A percentile compares a stretch with the other conserved stretches of the same genome.
phyloP scores from a whole-genome alignment of 2,797 vertebrate genomes.

The Thaleichthys pacificus region DNA sequence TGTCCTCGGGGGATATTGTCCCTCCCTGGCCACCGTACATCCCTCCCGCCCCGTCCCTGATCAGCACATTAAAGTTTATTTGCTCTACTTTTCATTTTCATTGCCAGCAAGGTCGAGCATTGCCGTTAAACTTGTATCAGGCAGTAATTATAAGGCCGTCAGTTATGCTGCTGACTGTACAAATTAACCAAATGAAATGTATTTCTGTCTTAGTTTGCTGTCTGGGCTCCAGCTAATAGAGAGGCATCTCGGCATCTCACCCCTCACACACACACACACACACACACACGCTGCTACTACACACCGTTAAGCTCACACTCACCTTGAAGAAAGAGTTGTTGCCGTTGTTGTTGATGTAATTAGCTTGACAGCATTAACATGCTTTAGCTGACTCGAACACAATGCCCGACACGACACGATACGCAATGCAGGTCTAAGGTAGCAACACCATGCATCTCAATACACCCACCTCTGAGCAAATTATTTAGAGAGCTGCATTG shows the following conservation, averaged over 20 bases:
- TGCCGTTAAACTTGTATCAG: slow-evolving; percentile 9
- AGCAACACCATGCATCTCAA: no score
- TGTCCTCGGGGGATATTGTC: neutral
- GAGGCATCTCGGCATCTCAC: neutral
- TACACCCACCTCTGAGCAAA: no score
- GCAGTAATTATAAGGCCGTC: slow-evolving; percentile 22
- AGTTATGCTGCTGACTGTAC: slow-evolving; percentile 44
- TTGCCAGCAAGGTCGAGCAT: slow-evolving; percentile 14
- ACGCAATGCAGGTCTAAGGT: no score
- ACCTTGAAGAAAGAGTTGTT: neutral
- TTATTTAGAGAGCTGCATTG: no score
- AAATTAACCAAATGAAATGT: slow-evolving; percentile 42
- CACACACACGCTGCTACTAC: neutral
- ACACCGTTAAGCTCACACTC: neutral
- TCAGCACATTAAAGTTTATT: slow-evolving; percentile 32
- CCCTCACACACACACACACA: neutral
- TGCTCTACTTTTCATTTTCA: slow-evolving; percentile 37
- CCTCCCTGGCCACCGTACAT: neutral
- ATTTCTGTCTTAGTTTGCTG: slow-evolving; percentile 10
- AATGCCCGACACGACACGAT: no score
- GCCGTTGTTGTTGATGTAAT: neutral
- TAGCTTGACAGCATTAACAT: no score
- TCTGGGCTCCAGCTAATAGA: neutral
- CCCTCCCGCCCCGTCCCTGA: neutral
- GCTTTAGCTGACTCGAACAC: no score